phyloP scores from a whole-genome alignment of 2,113 vertebrate species.

The Chloropsis cyanopogon region DNA sequence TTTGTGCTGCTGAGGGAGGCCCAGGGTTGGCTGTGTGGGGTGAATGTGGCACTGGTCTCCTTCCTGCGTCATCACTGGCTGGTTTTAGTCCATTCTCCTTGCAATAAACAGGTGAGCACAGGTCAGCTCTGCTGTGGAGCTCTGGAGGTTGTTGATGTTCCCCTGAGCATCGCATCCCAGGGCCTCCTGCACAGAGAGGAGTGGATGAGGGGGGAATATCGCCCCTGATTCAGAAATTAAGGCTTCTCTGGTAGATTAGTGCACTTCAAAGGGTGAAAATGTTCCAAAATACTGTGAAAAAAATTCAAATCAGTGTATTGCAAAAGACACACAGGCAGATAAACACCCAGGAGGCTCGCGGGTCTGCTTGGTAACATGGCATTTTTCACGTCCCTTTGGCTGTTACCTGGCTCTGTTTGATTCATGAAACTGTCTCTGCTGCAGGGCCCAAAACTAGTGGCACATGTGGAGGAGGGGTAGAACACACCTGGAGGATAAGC shows the following conservation, averaged over 20 bases:
- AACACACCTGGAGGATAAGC: not conserved
- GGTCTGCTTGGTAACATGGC: fast-evolving
- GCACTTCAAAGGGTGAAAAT: not conserved
- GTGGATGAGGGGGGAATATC: fast-evolving
- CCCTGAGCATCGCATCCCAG: fast-evolving
- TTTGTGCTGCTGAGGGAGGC: not conserved
- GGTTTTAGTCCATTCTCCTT: not conserved
- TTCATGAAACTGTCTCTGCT: not conserved
- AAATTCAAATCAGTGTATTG: not conserved
- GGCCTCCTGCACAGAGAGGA: not conserved
- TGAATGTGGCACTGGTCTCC: not conserved
- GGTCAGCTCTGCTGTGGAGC: not conserved
- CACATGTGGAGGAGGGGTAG: not conserved
- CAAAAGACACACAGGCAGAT: not conserved
- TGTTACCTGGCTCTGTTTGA: not conserved
- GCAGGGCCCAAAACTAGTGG: not conserved
- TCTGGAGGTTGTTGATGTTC: not conserved
- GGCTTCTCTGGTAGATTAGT: not conserved
- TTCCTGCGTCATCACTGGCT: fast-evolving
- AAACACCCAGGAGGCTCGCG: not conserved
- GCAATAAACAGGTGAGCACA: not conserved
- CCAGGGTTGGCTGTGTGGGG: not conserved
- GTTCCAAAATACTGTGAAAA: not conserved
- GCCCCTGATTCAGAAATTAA: not conserved
- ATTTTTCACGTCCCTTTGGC: not conserved